These are phyloP conservation scores for Ptyas mucosa DNA, from an alignment of 2,113 vertebrate genomes.

Conservation along the genomic window DNA sequence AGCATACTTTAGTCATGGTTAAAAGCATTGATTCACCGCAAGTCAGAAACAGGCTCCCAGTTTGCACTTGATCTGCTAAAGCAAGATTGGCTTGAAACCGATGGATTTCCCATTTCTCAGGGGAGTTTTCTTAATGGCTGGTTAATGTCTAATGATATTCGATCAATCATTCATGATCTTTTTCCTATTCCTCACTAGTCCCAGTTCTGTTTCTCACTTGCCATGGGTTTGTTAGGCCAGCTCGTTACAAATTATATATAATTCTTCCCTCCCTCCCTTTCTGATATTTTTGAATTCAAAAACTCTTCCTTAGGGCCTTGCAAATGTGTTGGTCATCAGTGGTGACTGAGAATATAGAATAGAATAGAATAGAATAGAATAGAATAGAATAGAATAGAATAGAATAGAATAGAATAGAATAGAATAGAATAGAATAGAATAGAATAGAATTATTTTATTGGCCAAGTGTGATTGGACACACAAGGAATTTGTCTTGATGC, in stretches of 20 bases:
- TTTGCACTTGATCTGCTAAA: neutral
- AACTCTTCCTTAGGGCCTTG: neutral
- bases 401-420: too few species aligned
- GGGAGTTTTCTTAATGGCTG: neutral
- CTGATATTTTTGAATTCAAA: neutral
- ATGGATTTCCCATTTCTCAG: neutral
- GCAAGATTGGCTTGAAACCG: slow-evolving; percentile 16
- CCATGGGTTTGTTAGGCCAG: neutral
- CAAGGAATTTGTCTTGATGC: too few species aligned
- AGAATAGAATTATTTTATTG: too few species aligned
- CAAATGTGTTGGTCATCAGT: neutral
- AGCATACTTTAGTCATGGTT: slow-evolving; percentile 13
- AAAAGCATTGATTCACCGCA: slow-evolving; percentile 15
- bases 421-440: too few species aligned
- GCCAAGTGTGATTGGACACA: too few species aligned
- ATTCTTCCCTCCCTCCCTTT: neutral
- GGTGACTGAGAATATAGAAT: neutral
- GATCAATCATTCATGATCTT: slow-evolving; percentile 24
- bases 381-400: too few species aligned
- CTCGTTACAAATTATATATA: neutral
- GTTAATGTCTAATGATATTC: slow-evolving; percentile 16
- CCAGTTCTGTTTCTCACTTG: neutral
- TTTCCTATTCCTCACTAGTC: neutral
- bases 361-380: too few species aligned
- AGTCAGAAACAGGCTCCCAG: neutral